Evolutionary conservation across 2,888 invertebrate species (phyloP), one percentile per base, ranked within the genome.

Genomic region (Suillia variegata): DNA sequence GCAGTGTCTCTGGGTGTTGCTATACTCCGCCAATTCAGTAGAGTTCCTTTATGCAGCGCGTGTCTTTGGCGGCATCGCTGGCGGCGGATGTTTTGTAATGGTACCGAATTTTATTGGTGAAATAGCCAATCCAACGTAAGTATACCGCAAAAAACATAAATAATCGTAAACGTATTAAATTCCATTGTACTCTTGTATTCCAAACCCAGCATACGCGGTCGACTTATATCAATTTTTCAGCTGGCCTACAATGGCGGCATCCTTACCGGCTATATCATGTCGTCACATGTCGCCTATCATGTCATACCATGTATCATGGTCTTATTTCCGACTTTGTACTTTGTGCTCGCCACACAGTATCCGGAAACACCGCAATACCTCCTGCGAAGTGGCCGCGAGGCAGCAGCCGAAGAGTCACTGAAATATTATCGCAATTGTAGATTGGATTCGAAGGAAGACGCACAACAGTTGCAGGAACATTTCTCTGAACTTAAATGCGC

Each of bases 41-140:
- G 71, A 73, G 56, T 72, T 71, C 64, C 64, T 82, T 0, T 82
- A 79, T 62, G 65, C 74, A 13, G 78, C 78, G 3, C 68, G 82
- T 12, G 58, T 78, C 2, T 70, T 74, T 26, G 71, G 70, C 2
- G 82, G 82, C 5, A 24, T 77, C 15, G 74, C 77, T 1, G 82
- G 82, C 8, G 82, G 82, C 18, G 82, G 79, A 18, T 55, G 73
- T 22, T 78, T 70, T 31, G 63, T 78, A 5, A 70, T 74, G 0
- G 55, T 81, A 33, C 80, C 82, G 20, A 70, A 81, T 15, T 82
- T 73, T 48, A 73, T 82, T 12, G 72, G 80, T 1, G 82, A 82
- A 72, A 82, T 82, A 20, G 69, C 81, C 0, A 77, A 80, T 61
- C 71, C 71, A 22, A 71, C 68, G 81, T 81, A 62, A 73, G 76